Evolutionary conservation across 2,888 invertebrate genomes (phyloP).

Genomic region (Cosmopolites sordidus): DNA sequence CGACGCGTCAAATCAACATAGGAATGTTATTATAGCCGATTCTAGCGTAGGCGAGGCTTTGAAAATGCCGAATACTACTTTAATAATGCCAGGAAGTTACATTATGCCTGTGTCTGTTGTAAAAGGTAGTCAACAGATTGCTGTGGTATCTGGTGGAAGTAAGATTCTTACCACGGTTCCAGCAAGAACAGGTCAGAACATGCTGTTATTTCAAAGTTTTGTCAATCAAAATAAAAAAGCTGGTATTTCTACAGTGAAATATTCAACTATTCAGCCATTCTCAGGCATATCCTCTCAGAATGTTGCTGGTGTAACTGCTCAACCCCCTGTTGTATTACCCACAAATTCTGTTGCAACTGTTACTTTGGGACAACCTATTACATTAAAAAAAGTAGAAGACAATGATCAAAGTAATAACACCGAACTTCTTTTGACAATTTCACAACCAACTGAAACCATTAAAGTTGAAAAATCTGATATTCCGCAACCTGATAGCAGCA

Average conservation of each 20-base stretch:
- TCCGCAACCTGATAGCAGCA: conserved; percentile 41
- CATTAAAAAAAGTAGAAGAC: conserved; percentile 46
- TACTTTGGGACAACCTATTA: conserved; percentile 44
- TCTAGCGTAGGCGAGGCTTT: conserved; percentile 60
- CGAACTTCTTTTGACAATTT: conserved; percentile 45
- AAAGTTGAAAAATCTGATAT: conserved; percentile 22
- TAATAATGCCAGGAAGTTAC: conserved; percentile 69
- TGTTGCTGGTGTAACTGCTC: conserved; percentile 46
- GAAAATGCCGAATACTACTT: conserved; percentile 61
- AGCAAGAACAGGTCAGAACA: conserved; percentile 56
- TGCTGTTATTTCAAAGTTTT: conserved; percentile 62
- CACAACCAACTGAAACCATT: conserved; percentile 39
- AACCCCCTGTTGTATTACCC: conserved; percentile 47
- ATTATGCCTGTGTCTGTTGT: conserved; percentile 68
- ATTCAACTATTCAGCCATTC: conserved; percentile 47
- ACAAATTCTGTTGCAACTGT: conserved; percentile 45
- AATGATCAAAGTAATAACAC: conserved; percentile 38
- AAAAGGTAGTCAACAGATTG: conserved; percentile 68
- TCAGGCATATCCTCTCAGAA: conserved; percentile 47
- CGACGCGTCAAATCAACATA: conserved; percentile 43
- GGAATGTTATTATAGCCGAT: conserved; percentile 60
- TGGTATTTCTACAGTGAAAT: conserved; percentile 56
- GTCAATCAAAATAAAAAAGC: conserved; percentile 62
- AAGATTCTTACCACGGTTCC: conserved; percentile 53
- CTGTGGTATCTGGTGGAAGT: conserved; percentile 67